Evolutionary conservation across 2,888 invertebrate species (phyloP).

Genomic region (Oscheius sp.): DNA sequence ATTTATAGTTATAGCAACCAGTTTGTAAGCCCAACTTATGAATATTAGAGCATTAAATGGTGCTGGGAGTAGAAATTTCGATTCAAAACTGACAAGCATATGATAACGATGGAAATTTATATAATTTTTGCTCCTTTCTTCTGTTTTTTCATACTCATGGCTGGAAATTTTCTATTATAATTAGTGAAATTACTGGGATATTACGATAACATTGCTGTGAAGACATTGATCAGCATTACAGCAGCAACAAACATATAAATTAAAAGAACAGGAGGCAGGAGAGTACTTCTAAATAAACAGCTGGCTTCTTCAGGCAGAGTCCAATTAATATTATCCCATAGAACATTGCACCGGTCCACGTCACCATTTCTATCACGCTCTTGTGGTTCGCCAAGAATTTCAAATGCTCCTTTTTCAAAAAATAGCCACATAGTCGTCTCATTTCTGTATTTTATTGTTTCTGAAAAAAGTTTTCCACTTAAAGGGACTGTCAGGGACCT

Average conservation of each 20-base stretch:
- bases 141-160: slow-evolving; percentile 17
- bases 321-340: neutral
- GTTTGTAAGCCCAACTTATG: too few relatives aligned
- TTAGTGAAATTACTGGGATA: neutral
- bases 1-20: too few relatives aligned
- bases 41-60: neutral
- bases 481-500: too few relatives aligned
- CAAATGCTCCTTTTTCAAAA: slow-evolving; percentile 19
- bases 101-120: slow-evolving; percentile 9
- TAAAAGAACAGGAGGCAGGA: slow-evolving; percentile 16
- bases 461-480: slow-evolving; percentile 6
- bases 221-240: slow-evolving; percentile 28
- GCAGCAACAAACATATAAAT: slow-evolving; percentile 21
- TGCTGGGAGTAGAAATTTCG: slow-evolving; percentile 11
- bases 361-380: slow-evolving; percentile 6
- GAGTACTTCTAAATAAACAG: slow-evolving; percentile 10
- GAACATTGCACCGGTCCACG: neutral
- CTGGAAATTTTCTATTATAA: neutral
- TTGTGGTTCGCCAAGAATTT: slow-evolving; percentile 12
- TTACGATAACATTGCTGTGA: slow-evolving; percentile 26
- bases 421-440: slow-evolving; percentile 6
- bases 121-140: neutral
- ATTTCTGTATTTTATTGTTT: neutral
- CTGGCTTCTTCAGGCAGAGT: neutral
- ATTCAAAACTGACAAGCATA: slow-evolving; percentile 19